Base-by-base conservation (phyloP, 2,797 vertebrate species). In the Spinus pinus region DNA sequence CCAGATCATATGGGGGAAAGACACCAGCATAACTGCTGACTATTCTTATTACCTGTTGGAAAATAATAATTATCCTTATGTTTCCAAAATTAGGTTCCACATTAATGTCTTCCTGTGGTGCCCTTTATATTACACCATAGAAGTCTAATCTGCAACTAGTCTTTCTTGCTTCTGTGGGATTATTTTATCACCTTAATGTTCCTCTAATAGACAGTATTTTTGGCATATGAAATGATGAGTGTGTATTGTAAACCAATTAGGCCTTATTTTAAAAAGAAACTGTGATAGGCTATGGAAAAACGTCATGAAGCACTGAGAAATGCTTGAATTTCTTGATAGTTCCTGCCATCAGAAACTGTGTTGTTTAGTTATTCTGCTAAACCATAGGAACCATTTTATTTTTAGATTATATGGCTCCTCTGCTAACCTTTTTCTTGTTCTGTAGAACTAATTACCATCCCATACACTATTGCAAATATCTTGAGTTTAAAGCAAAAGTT, bases 171-270 rank as follows among this genome's bases (percentile, higher is more conserved):
- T 95, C 83, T 84, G 23, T 86, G 61, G 41, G 49, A 92, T 93
- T 94, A 81, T 94, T 90, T 94, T 91, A 91, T 91, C 5, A 15
- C 49, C 41, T 89, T 95, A 80, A 80, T 92, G 41, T 89, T 79
- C 51, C 79, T 54, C 47, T 90, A 84, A 88, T 85, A 92, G 58
- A 42, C 1, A 3, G 33, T 37, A 64, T 77, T 95, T 94, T 91
- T 72, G 53, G 70, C 67, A 85, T 23, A 42, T 81, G 57, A 92
- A 95, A 49, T 21, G 33, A 93, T 46, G 78, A 81, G 41, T 25
- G 65, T 82, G 78, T 92, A 94, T 93, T 87, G 96, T 88, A 97
- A 97, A 95, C 69, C 39, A 95, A 88, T 96, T 94, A 69, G n/a
- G 50, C 41, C 94, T 97, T 71, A 65, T 81, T 95, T 86, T 25